These are phyloP conservation scores for Arctocebus calabarensis DNA, from an alignment of 2,797 vertebrate genomes.

Conservation along the genomic window DNA sequence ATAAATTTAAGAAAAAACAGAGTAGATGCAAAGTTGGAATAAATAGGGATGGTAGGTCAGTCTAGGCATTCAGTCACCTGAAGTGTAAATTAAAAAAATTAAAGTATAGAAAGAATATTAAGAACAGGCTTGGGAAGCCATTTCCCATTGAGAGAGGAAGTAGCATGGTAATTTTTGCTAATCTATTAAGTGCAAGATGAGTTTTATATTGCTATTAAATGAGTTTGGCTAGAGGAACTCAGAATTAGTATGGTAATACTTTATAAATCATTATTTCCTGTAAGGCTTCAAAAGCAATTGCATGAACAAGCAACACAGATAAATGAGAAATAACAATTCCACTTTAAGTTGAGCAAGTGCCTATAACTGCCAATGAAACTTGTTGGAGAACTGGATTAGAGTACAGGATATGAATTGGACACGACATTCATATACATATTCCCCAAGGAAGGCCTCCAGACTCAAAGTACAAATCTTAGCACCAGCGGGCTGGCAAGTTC, in stretches of 20 bases:
- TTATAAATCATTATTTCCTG: conserved; percentile 43
- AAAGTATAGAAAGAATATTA: background rate
- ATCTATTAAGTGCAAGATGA: background rate
- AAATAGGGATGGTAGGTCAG: background rate
- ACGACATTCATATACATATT: background rate
- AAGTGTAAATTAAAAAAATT: background rate
- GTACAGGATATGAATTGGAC: background rate
- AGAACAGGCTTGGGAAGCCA: background rate
- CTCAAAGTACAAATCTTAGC: background rate
- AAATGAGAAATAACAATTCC: conserved; percentile 36
- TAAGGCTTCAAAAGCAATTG: conserved; percentile 25
- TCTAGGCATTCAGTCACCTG: background rate
- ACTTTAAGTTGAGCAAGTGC: background rate
- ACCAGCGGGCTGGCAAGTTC: background rate
- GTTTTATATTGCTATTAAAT: conserved; percentile 36
- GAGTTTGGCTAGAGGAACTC: conserved; percentile 31
- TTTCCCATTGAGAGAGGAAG: background rate
- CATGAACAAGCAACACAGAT: background rate
- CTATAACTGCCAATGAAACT: background rate
- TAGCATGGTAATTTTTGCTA: background rate
- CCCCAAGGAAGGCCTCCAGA: background rate
- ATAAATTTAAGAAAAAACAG: background rate
- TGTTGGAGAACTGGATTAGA: conserved; percentile 20
- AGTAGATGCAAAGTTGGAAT: background rate
- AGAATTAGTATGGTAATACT: background rate